Evolutionary conservation across 2,797 vertebrate species (phyloP), one percentile per base, ranked within the genome.

Genomic region (Intellagama lesueurii): DNA sequence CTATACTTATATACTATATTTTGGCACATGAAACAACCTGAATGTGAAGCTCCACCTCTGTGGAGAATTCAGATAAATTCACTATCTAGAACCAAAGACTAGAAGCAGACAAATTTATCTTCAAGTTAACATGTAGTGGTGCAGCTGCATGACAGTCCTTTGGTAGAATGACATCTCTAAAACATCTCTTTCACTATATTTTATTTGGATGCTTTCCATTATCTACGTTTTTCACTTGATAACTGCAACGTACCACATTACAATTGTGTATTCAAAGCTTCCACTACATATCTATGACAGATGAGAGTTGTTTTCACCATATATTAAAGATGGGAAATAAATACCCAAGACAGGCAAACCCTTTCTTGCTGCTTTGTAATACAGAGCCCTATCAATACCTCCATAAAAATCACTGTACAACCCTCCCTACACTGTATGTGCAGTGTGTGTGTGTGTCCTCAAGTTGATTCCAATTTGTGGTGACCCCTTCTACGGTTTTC

Each of bases 131-230:
- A 35, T 66, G 35, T 24, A 26, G 32, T 40, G 40, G 40, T 40
- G 40, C 40, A 40, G 40, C 40, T 40, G 40, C 40, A 40, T 85
- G 24, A 85, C n/a, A 32, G 7, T 24, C n/a, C 32, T 92, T 90
- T 30, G 49, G 47, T 85, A 28, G 26, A 49, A 68, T 16, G 35
- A n/a, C 47, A 56, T 52, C 22, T 66, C 1, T 1, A 8, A 28
- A 52, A 52, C 35, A 68, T 30, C 14, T n/a, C 66, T 83, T 85
- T 72, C n/a, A 35, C 7, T 7, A 52, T 32, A 5, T 30, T 52
- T 73, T 24, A 49, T 73, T 32, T 26, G 47, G 19, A 14, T 52
- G 22, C 22, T 35, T 56, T 73, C 22, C 28, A 8, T 6, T 28
- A 69, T 17, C 35, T 68, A 64, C 24, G 3, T n/a, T 85, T 56